A percentile compares a stretch with the other conserved stretches of the same genome.
phyloP scores from a whole-genome alignment of 2,888 invertebrate genomes.

The Chrysodeixis includens region DNA sequence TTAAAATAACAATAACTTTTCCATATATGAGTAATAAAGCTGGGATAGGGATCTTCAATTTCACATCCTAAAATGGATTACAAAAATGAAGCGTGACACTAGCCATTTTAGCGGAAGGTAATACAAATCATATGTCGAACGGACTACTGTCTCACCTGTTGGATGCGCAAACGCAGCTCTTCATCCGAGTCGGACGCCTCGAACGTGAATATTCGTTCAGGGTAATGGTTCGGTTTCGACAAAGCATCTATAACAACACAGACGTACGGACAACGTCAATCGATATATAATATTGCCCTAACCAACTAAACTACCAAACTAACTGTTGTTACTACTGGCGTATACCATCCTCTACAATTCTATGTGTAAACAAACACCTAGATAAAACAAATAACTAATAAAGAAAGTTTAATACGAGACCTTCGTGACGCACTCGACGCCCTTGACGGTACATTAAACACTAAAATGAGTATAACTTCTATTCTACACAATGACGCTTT shows the following conservation, averaged over 20 bases:
- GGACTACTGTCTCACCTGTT: slow-evolving; percentile 78
- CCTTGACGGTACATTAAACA: slow-evolving; percentile 69
- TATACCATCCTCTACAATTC: slow-evolving; percentile 47
- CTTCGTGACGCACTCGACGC: slow-evolving; percentile 66
- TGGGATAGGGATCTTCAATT: background rate
- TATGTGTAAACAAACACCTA: slow-evolving; percentile 57
- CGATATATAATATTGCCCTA: slow-evolving; percentile 61
- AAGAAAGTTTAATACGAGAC: slow-evolving; percentile 54
- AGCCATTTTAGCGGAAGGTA: slow-evolving; percentile 34
- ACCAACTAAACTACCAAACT: slow-evolving; percentile 47
- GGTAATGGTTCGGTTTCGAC: slow-evolving; percentile 88
- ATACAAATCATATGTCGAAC: slow-evolving; percentile 45
- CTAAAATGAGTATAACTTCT: slow-evolving; percentile 60
- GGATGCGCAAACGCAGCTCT: slow-evolving; percentile 87
- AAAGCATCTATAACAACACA: slow-evolving; percentile 89
- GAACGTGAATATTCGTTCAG: slow-evolving; percentile 87
- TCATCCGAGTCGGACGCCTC: slow-evolving; percentile 86
- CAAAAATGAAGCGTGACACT: slow-evolving; percentile 46
- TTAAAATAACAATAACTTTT: slow-evolving; percentile 17
- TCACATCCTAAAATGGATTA: slow-evolving; percentile 18
- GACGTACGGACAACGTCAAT: slow-evolving; percentile 84
- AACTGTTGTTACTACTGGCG: slow-evolving; percentile 41
- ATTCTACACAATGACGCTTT: slow-evolving; percentile 61
- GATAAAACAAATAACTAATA: slow-evolving; percentile 42
- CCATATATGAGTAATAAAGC: slow-evolving; percentile 2